Evolutionary conservation across 2,113 vertebrate genomes (phyloP).

Genomic region (Chinchilla lanigera): DNA sequence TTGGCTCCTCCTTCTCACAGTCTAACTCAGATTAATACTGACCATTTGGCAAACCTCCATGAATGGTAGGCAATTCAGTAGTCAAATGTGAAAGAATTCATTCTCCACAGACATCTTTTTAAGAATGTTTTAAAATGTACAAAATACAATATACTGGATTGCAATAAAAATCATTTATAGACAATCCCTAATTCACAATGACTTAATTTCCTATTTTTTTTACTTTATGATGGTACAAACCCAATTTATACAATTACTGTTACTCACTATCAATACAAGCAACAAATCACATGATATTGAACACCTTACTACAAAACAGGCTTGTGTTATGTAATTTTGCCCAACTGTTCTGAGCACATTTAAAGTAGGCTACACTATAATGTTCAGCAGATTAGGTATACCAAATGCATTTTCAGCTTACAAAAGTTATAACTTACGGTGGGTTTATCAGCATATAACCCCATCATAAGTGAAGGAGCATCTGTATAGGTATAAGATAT

Average conservation of each 20-base stretch:
- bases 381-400: neutral
- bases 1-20: neutral
- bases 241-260: neutral
- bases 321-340: neutral
- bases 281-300: neutral
- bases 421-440: neutral
- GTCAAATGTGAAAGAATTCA: neutral
- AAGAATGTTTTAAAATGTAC: neutral
- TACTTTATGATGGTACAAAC: neutral
- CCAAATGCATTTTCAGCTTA: neutral
- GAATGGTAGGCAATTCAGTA: neutral
- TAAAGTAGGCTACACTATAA: neutral
- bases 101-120: neutral
- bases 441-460: neutral
- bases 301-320: neutral
- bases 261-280: neutral
- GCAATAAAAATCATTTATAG: constrained; percentile 27
- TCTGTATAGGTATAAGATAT: neutral
- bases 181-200: neutral
- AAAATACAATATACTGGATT: neutral
- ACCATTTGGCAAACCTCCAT: neutral
- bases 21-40: neutral
- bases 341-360: neutral
- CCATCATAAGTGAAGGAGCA: neutral
- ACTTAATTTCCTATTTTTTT: neutral